Base-by-base conservation (phyloP, 2,113 vertebrate species). In the Sinocyclocheilus anophthalmus region DNA sequence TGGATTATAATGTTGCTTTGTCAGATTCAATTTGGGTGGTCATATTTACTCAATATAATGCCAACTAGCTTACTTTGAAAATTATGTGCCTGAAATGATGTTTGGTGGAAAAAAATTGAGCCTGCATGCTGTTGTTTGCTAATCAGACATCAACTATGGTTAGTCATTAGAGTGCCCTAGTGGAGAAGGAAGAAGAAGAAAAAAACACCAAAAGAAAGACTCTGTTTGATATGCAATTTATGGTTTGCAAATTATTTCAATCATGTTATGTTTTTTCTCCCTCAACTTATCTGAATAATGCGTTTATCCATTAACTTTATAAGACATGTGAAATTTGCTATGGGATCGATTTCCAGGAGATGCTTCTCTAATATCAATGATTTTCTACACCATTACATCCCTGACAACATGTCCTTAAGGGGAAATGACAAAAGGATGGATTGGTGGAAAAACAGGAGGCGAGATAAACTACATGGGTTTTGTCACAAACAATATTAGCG, bases 1-100 rank as follows among this genome's bases (percentile, higher is more conserved):
- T 96, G 94, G 94, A 95, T 95, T 93, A 91, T 95, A 94, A 94
- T 94, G 93, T 94, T 93, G 92, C 91, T 94, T 94, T 95, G 95
- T 94, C 94, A 92, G 90, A 94, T 93, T 92, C 93, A 94, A 94
- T 96, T 93, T 91, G 69, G 82, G 85, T 90, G 89, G 92, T 93
- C 94, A 93, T 95, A 92, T 95, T 94, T 95, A 95, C 93, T 94
- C 91, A 88, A 86, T 83, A 83, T 80, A 86, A 65, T 50, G 67
- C 24, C 65, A 84, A 85, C 76, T 87, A 83, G 80, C 75, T 84
- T 85, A 81, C 85, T 89, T 85, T 86, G 86, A 88, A 85, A 85
- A 88, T 87, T 73, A 87, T 80, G 78, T 72, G 86, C 69, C 87
- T 26, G 85, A 88, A 90, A 93, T 92, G 3, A 89, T 90, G 90